These are phyloP conservation scores for Sisyra terminalis DNA, from an alignment of 2,888 invertebrate genomes.

Conservation along the genomic window DNA sequence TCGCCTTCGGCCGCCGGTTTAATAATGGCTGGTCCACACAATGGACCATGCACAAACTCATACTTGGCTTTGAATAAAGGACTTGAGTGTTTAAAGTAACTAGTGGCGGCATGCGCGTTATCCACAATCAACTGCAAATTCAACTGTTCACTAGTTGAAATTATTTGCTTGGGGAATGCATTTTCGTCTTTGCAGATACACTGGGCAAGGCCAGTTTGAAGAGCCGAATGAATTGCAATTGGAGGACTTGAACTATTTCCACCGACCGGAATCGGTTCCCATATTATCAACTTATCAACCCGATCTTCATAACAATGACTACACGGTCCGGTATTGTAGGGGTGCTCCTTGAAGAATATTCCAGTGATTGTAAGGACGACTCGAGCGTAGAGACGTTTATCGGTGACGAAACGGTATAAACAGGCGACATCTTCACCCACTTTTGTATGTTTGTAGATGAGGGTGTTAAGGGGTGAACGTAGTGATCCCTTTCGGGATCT, in stretches of 20 bases:
- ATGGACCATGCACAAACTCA: slow-evolving; percentile 77
- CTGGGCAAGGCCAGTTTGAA: slow-evolving; percentile 50
- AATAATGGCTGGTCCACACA: slow-evolving; percentile 70
- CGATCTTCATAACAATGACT: slow-evolving; percentile 76
- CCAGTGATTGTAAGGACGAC: slow-evolving; percentile 61
- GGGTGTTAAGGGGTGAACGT: slow-evolving; percentile 69
- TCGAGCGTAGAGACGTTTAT: slow-evolving; percentile 62
- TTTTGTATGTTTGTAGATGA: slow-evolving; percentile 67
- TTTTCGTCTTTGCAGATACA: slow-evolving; percentile 42
- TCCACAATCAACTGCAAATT: slow-evolving; percentile 71
- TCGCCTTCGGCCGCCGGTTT: slow-evolving; percentile 70
- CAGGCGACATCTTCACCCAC: slow-evolving; percentile 61
- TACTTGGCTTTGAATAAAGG: slow-evolving; percentile 76
- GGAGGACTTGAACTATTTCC: slow-evolving; percentile 23
- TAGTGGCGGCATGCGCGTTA: slow-evolving; percentile 68
- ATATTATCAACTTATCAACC: slow-evolving; percentile 66
- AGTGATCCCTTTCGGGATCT: slow-evolving; percentile 57
- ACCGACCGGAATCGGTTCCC: slow-evolving; percentile 44
- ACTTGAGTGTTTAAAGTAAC: slow-evolving; percentile 72
- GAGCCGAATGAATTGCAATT: slow-evolving; percentile 37
- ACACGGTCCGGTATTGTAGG: slow-evolving; percentile 63
- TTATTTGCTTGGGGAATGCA: slow-evolving; percentile 41
- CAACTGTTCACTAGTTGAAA: slow-evolving; percentile 65
- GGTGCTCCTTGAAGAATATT: slow-evolving; percentile 71
- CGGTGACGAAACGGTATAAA: slow-evolving; percentile 69